Percentiles rank a stretch among this genome's conserved stretches.
Evolutionary conservation across 2,888 invertebrate species (phyloP).

Genomic region (Arge pagana): DNA sequence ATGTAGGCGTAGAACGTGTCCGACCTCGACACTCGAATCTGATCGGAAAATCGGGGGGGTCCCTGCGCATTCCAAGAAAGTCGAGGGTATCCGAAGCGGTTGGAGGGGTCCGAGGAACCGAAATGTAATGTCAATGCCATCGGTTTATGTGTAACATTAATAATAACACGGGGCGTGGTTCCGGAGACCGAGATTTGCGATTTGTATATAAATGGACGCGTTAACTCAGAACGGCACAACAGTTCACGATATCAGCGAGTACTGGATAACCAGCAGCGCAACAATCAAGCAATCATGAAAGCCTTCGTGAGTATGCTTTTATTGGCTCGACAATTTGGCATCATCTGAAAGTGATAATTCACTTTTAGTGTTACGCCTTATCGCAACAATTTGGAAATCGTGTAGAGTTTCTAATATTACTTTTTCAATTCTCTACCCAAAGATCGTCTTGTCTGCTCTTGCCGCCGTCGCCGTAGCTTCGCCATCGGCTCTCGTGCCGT

Average conservation of each 20-base stretch:
- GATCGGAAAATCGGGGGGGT: conserved; percentile 5
- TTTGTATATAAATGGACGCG: conserved; percentile 47
- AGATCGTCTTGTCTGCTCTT: conserved; percentile 38
- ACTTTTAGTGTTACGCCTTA: not conserved
- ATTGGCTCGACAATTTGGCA: too few relatives aligned
- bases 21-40: conserved; percentile 33
- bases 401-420: not conserved
- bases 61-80: conserved; percentile 25
- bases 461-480: conserved; percentile 35
- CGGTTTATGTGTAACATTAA: conserved; percentile 40
- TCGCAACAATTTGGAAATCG: not conserved
- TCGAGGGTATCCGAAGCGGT: conserved; percentile 18
- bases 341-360: not conserved
- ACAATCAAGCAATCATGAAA: conserved; percentile 40
- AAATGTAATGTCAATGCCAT: conserved; percentile 26
- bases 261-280: conserved; percentile 52
- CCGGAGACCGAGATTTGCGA: conserved; percentile 8
- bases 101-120: conserved; percentile 8
- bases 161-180: conserved; percentile 42
- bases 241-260: conserved; percentile 50
- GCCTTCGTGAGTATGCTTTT: conserved; percentile 40
- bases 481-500: conserved; percentile 29
- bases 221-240: conserved; percentile 44
- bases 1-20: conserved; percentile 22
- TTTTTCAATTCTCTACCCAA: too few relatives aligned